Conservation (phyloP, 2,113 vertebrate genomes). For the Bujurquina vittata region DNA sequence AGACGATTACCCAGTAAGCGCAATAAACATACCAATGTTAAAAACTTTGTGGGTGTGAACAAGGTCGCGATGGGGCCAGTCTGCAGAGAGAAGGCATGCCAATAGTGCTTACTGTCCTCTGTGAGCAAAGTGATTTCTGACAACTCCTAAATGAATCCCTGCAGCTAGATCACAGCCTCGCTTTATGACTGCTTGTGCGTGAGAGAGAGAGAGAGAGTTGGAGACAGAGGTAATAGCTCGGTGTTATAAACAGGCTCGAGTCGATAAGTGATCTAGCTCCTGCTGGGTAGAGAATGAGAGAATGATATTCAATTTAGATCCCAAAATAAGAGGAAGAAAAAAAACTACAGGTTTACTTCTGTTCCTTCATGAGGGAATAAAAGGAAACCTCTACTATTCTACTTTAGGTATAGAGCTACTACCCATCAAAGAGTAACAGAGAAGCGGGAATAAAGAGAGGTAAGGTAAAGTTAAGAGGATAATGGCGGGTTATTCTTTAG, state of each 20-base stretch:
- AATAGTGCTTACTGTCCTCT: conserved; percentile 60
- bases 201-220: conserved; percentile 38
- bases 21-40: background rate
- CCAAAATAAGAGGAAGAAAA: background rate
- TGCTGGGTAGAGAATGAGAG: conserved; percentile 33
- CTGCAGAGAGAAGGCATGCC: conserved; percentile 64
- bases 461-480: background rate
- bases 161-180: conserved; percentile 48
- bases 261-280: conserved; percentile 71
- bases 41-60: conserved; percentile 19
- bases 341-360: conserved; percentile 2
- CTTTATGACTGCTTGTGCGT: conserved; percentile 57
- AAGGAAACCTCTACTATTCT: background rate
- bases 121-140: conserved; percentile 75
- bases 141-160: conserved; percentile 76
- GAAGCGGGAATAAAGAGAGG: background rate
- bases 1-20: background rate
- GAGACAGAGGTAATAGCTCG: conserved; percentile 63
- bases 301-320: conserved; percentile 15
- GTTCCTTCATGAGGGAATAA: background rate
- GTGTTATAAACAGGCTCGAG: conserved; percentile 41
- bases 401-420: background rate
- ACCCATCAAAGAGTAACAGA: background rate
- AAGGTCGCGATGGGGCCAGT: conserved; percentile 8
- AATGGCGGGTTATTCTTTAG: background rate